phyloP scores from a whole-genome alignment of 2,888 invertebrate genomes.

The Eledona agricola region DNA sequence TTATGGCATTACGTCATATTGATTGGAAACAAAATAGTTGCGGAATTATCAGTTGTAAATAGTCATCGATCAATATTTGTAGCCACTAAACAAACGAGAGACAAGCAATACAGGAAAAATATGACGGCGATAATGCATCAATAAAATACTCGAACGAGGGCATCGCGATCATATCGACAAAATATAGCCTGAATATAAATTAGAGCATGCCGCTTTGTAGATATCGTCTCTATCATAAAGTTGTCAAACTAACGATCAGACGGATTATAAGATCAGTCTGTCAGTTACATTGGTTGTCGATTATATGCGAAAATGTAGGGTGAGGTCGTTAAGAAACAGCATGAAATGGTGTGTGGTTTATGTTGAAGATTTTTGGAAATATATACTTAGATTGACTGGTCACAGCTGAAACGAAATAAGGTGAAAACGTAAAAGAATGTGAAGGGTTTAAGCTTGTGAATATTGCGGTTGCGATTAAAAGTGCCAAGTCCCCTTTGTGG shows the following conservation, averaged over 20 bases:
- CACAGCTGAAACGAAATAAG: too few species aligned
- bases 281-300: slow-evolving; percentile 38
- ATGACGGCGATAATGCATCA: slow-evolving; percentile 43
- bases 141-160: slow-evolving; percentile 43
- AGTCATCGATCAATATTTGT: slow-evolving; percentile 43
- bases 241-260: slow-evolving; percentile 41
- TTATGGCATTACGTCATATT: slow-evolving; percentile 34
- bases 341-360: too few species aligned
- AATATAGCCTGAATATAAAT: slow-evolving; percentile 39
- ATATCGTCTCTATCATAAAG: slow-evolving; percentile 43
- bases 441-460: slow-evolving; percentile 9
- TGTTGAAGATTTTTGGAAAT: too few species aligned
- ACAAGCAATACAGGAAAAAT: slow-evolving; percentile 41
- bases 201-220: slow-evolving; percentile 36
- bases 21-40: slow-evolving; percentile 31
- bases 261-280: slow-evolving; percentile 45
- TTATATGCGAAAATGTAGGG: slow-evolving; percentile 10
- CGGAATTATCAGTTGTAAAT: slow-evolving; percentile 38
- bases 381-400: too few species aligned
- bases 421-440: slow-evolving; percentile 7
- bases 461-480: slow-evolving; percentile 9
- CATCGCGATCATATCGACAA: slow-evolving; percentile 41
- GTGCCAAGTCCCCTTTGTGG: slow-evolving; percentile 5
- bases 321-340: slow-evolving; percentile 7
- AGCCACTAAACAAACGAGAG: slow-evolving; percentile 41